Base-by-base conservation (phyloP, 2,888 invertebrate genomes). In the Limenitis camilla region DNA sequence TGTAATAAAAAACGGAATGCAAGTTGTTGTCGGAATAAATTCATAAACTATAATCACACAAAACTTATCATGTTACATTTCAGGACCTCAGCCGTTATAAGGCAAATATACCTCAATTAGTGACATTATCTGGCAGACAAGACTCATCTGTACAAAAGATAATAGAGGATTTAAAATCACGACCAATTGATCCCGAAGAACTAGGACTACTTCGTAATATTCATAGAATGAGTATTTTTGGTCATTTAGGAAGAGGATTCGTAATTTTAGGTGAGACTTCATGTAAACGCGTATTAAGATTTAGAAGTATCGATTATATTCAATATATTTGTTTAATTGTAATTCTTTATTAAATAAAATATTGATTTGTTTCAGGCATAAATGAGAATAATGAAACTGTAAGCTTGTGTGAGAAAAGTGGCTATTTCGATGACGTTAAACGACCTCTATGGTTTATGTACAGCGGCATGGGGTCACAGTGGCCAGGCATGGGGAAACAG, bases 221-320 rank as follows among this genome's bases (percentile, higher is more conserved):
- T 30, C 80, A 84, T 35, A 57, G 65, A 38, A 58, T 52, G 0
- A 72, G 59, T 35, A 72, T 75, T 5, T 52, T 70, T 6, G 83
- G 81, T 2, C 81, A 85, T 66, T 64, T 83, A 29, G 78, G 78
- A 6, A 72, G 81, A 63, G 84, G 84, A 44, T 85, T 68, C 40
- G 61, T 60, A 30, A 67, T 82, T 42, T 61, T 82, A 8, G 68
- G 82, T 84, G 33, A 42, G 44, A 9, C 0, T 4, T 11, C 9
- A 6, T 32, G 4, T 19, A 27, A 6, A 29, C n/a, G 1, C 10
- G 7, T n/a, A 10, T 40, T 19, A 40, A 5, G 6, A 41, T 10
- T 36, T 6, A 36, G 9, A 36, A n/a, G n/a, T 10, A 5, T 36
- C 7, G 31, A 9, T 19, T 19, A 19, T 19, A 19, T 19, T 19